Evolutionary conservation across 1,140 invertebrate genomes (phyloP).

Genomic region (Asbolus verrucosus): DNA sequence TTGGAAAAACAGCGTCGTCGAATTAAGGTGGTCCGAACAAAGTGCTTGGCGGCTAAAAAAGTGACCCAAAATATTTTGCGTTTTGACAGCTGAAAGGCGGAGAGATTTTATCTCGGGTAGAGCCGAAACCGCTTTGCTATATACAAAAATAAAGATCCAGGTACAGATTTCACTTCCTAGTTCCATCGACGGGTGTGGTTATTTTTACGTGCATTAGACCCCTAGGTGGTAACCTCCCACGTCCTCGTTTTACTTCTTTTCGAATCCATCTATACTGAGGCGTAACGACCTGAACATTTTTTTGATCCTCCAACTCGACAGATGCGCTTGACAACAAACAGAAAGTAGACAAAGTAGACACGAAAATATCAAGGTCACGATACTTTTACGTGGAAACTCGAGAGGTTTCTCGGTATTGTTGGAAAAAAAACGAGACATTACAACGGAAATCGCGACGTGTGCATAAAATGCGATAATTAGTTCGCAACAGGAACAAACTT

Average conservation of each 20-base stretch:
- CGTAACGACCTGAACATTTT: too few relatives aligned
- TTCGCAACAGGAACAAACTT: background rate
- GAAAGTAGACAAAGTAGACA: slow-evolving; percentile 20
- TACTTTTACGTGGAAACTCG: background rate
- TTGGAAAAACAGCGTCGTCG: too few relatives aligned
- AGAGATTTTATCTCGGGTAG: too few relatives aligned
- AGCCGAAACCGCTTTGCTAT: too few relatives aligned
- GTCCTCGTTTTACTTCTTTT: background rate
- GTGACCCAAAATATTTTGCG: background rate
- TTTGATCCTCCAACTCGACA: too few relatives aligned
- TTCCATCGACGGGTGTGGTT: background rate
- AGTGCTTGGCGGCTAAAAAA: background rate
- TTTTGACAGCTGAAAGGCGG: background rate
- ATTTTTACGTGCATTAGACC: background rate
- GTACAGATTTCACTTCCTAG: slow-evolving; percentile 1
- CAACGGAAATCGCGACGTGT: background rate
- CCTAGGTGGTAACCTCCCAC: too few relatives aligned
- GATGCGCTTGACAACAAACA: background rate
- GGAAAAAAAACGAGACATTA: background rate
- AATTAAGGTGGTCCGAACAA: too few relatives aligned
- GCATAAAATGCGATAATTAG: background rate
- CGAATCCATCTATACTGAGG: too few relatives aligned
- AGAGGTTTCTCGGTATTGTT: too few relatives aligned
- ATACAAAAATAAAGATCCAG: background rate
- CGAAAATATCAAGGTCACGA: slow-evolving; percentile 17